phyloP scores from a whole-genome alignment of 2,113 vertebrate species.

The Urocynchramus pylzowi region DNA sequence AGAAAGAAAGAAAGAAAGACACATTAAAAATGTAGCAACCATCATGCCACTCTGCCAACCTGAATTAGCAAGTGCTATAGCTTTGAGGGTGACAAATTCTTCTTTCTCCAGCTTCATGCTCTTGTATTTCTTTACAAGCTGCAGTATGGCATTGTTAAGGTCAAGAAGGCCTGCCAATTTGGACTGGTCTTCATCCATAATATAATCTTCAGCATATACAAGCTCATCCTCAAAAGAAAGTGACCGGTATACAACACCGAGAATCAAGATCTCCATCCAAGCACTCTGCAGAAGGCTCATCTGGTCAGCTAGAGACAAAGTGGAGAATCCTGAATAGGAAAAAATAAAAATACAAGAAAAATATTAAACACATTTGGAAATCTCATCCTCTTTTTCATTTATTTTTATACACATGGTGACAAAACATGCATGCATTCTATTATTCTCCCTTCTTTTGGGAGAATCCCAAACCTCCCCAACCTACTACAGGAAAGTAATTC shows the following conservation, averaged over 20 bases:
- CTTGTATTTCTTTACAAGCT: constrained; percentile 98
- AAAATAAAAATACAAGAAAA: not conserved
- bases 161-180: constrained; percentile 96
- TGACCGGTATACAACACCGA: constrained; percentile 96
- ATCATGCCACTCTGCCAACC: constrained; percentile 77
- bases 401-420: not conserved
- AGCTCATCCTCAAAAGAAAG: constrained; percentile 98
- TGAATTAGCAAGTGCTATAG: constrained; percentile 99
- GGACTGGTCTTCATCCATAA: constrained; percentile 99
- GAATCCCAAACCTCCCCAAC: too few species aligned
- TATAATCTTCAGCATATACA: constrained; percentile 98
- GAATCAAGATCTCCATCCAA: constrained; percentile 99
- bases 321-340: constrained; percentile 88
- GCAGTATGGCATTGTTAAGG: constrained; percentile 97
- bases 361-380: constrained; percentile 15
- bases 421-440: not conserved
- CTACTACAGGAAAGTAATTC: not conserved
- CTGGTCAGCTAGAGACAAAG: constrained; percentile 97
- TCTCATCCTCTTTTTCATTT: not conserved
- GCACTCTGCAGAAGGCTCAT: constrained; percentile 99
- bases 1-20: not conserved
- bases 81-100: constrained; percentile 98
- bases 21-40: constrained; percentile 44
- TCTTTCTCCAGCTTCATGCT: constrained; percentile 98
- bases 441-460: not conserved